Percentiles rank a stretch among this genome's conserved stretches.
phyloP scores from a whole-genome alignment of 1,140 invertebrate species.

The Steinernema khuongi region DNA sequence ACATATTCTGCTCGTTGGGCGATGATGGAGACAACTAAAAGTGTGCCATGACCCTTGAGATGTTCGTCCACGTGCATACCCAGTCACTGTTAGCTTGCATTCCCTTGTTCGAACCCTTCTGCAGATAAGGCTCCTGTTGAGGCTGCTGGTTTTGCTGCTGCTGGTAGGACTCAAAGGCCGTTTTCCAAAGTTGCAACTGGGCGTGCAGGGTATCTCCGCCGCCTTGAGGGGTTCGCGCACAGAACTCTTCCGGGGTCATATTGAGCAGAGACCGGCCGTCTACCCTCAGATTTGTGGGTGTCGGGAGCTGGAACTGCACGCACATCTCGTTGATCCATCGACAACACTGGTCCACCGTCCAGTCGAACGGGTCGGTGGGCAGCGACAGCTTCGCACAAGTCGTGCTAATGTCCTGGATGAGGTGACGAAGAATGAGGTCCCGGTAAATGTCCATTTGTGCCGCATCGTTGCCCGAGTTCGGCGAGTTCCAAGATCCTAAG shows the following conservation, averaged over 20 bases:
- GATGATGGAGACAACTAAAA: slow-evolving; percentile 3
- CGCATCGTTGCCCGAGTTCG: slow-evolving; percentile 19
- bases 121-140: slow-evolving; percentile 18
- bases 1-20: background rate
- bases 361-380: slow-evolving; percentile 58
- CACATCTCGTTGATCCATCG: slow-evolving; percentile 59
- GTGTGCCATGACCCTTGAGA: too few species aligned
- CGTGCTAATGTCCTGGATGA: slow-evolving; percentile 53
- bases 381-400: slow-evolving; percentile 52
- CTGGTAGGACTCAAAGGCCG: slow-evolving; percentile 38
- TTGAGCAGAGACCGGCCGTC: slow-evolving; percentile 53
- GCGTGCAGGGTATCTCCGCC: slow-evolving; percentile 58
- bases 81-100: slow-evolving; percentile 11
- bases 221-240: slow-evolving; percentile 42
- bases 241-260: slow-evolving; percentile 58
- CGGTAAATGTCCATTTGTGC: slow-evolving; percentile 54
- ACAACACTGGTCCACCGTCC: slow-evolving; percentile 57
- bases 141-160: slow-evolving; percentile 31
- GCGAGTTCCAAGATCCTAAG: background rate
- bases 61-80: background rate
- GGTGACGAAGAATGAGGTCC: slow-evolving; percentile 53
- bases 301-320: slow-evolving; percentile 47
- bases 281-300: slow-evolving; percentile 42
- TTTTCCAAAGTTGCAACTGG: slow-evolving; percentile 61
- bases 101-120: slow-evolving; percentile 15